Conservation (phyloP, 2,888 invertebrate genomes). For the Lasioglossum pauxillum region DNA sequence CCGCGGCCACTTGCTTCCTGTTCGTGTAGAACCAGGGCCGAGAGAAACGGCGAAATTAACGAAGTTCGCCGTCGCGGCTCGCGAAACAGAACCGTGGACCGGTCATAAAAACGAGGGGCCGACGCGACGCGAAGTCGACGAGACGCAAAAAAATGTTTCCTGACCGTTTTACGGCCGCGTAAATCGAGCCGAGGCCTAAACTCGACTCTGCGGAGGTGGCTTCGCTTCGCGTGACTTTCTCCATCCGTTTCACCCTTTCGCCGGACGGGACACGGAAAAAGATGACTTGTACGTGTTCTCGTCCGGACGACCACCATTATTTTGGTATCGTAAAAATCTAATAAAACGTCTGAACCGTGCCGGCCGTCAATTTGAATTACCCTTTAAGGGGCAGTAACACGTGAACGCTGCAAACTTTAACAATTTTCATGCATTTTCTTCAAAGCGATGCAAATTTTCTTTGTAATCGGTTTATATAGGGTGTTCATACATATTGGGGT, state of each 20-base stretch:
- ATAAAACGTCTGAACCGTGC: background rate
- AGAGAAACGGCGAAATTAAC: conserved; percentile 34
- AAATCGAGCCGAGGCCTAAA: background rate
- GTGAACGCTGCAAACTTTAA: background rate
- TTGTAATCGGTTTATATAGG: background rate
- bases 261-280: background rate
- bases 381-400: background rate
- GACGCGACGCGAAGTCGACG: background rate
- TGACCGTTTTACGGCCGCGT: conserved; percentile 1
- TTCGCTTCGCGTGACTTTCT: conserved; percentile 14
- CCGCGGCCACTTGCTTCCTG: conserved; percentile 6
- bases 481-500: no score
- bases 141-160: conserved; percentile 1
- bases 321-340: conserved; percentile 19
- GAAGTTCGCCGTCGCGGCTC: background rate
- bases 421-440: background rate
- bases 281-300: background rate
- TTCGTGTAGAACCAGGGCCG: background rate
- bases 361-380: background rate
- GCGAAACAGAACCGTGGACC: background rate
- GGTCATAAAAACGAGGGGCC: background rate
- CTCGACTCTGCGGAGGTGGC: background rate
- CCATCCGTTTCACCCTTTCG: background rate
- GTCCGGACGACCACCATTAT: conserved; percentile 3
- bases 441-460: background rate